Evolutionary conservation across 2,888 invertebrate genomes (phyloP).

Genomic region (Idaea aversata): DNA sequence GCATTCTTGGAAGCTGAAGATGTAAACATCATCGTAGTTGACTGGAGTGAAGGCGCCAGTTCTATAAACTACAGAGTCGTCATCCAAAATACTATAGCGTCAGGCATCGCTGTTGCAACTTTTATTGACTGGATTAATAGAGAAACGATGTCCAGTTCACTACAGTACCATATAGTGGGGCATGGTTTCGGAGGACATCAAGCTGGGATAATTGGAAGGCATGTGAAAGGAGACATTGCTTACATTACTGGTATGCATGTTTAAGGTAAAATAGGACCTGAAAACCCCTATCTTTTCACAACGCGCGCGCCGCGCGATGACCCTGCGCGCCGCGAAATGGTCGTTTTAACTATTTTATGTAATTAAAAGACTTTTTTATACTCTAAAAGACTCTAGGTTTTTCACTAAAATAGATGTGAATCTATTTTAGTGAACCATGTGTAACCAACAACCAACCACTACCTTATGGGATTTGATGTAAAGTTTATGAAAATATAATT

Average conservation of each 20-base stretch:
- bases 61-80: conserved; percentile 41
- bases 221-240: conserved; percentile 44
- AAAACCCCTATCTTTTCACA: too few relatives aligned
- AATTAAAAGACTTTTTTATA: too few relatives aligned
- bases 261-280: too few relatives aligned
- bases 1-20: conserved; percentile 55
- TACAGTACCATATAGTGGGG: conserved; percentile 56
- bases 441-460: too few relatives aligned
- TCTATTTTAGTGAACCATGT: too few relatives aligned
- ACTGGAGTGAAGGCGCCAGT: conserved; percentile 57
- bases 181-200: conserved; percentile 60
- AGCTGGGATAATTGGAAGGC: conserved; percentile 56
- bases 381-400: too few relatives aligned
- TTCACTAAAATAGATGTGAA: too few relatives aligned
- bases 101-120: conserved; percentile 48
- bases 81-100: conserved; percentile 47
- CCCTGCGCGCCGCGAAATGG: too few relatives aligned
- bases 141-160: conserved; percentile 35
- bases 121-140: conserved; percentile 57
- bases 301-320: too few relatives aligned
- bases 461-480: too few relatives aligned
- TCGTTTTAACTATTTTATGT: too few relatives aligned
- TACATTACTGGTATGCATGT: conserved; percentile 54
- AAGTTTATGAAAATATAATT: too few relatives aligned
- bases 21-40: conserved; percentile 59